These are phyloP conservation scores for Lochmaea crataegi DNA, from an alignment of 2,888 invertebrate species.

Conservation along the genomic window DNA sequence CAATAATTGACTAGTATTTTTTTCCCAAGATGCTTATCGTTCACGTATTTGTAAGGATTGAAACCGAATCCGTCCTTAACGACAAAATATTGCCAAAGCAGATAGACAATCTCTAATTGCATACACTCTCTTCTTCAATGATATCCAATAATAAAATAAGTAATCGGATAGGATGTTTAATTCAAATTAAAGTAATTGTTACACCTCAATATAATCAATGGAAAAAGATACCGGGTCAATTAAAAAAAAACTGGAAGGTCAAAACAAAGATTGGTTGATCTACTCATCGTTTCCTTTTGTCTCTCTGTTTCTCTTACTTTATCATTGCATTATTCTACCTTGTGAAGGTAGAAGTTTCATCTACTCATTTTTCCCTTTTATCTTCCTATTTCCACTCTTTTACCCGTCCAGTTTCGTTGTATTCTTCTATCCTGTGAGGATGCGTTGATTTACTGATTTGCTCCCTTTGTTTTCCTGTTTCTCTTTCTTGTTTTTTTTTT, in stretches of 20 bases:
- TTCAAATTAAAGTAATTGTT: conserved; percentile 24
- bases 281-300: too few species aligned
- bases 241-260: background rate
- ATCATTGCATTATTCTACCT: too few species aligned
- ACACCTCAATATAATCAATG: conserved; percentile 4
- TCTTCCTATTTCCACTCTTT: too few species aligned
- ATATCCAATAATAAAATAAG: conserved; percentile 28
- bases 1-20: conserved; percentile 52
- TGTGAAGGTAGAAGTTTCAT: too few species aligned
- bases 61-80: conserved; percentile 44
- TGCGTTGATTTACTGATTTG: too few species aligned
- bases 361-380: too few species aligned
- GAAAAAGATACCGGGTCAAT: background rate
- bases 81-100: conserved; percentile 43
- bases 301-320: too few species aligned
- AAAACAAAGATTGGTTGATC: background rate
- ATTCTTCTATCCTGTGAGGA: too few species aligned
- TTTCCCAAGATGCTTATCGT: conserved; percentile 47
- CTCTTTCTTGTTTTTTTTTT: too few species aligned
- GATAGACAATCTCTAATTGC: conserved; percentile 44
- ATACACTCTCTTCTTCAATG: conserved; percentile 43
- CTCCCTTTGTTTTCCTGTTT: too few species aligned
- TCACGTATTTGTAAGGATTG: conserved; percentile 46
- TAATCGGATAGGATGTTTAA: conserved; percentile 5
- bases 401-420: too few species aligned